Evolutionary conservation across 2,888 invertebrate species (phyloP), one percentile per base, ranked within the genome.

Genomic region (Pelosia muscerda): DNA sequence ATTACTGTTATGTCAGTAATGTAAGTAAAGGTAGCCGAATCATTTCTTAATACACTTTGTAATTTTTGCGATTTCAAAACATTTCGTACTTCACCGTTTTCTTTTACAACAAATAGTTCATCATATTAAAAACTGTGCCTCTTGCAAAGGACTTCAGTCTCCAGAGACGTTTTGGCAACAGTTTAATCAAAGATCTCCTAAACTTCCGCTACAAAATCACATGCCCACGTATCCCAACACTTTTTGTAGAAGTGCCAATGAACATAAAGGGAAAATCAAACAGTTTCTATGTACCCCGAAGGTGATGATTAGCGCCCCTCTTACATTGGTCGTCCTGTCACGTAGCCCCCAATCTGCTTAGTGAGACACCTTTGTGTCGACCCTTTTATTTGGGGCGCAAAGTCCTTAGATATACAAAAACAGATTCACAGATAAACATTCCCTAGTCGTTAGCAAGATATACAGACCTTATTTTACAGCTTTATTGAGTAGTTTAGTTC

Each of bases 331-430:
- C 85, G 76, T 86, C 92, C 69, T 66, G 90, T 92, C 93, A 93
- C 93, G 93, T 91, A 86, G 72, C 76, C 80, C 72, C 82, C 92
- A 92, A 93, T 92, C 93, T 93, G 92, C 92, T 93, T 92, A 93
- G 90, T 83, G 87, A 87, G 90, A 90, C 92, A 92, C 92, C 91
- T 92, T 86, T 87, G 84, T 81, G 82, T 81, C 82, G 86, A 88
- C 89, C 90, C 91, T 89, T 91, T 90, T 90, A 90, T 91, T 89
- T 88, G 88, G 88, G 85, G 84, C 87, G 81, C 87, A 85, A 88
- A 89, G 85, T 85, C 86, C 86, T 88, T 86, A 83, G 85, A 87
- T 86, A 91, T 85, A 90, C 85, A 90, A 85, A 88, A 89, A 88
- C 88, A 88, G 89, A 91, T 90, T 90, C 86, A 73, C 82, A 88